Percentiles rank a stretch among this genome's conserved stretches.
Conservation (phyloP, 1,140 invertebrate genomes). For the Gryon sp. region DNA sequence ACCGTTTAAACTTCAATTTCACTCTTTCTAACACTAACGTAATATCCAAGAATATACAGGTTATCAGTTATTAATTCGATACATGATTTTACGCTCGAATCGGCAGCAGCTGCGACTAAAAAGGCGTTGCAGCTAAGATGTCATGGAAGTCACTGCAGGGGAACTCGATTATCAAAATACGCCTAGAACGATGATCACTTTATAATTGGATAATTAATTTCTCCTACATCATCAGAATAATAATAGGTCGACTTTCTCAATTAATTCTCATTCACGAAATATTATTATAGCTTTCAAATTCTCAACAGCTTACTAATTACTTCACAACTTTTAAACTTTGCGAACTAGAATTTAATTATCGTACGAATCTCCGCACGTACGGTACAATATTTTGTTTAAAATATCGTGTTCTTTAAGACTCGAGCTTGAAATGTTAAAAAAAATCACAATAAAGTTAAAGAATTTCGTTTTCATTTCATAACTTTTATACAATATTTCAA, state of each 20-base stretch:
- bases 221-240: slow-evolving; percentile 50
- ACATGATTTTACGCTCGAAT: slow-evolving; percentile 64
- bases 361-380: background rate
- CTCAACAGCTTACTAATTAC: slow-evolving; percentile 45
- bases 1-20: slow-evolving; percentile 66
- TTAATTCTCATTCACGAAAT: slow-evolving; percentile 42
- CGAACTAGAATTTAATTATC: slow-evolving; percentile 38
- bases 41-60: slow-evolving; percentile 53
- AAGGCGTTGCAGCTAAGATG: slow-evolving; percentile 45
- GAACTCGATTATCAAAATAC: slow-evolving; percentile 55
- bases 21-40: slow-evolving; percentile 50
- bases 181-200: slow-evolving; percentile 47
- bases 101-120: slow-evolving; percentile 58
- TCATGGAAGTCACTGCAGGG: slow-evolving; percentile 32
- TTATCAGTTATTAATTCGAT: slow-evolving; percentile 68
- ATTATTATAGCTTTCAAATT: slow-evolving; percentile 38
- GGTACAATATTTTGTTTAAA: background rate
- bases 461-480: too few relatives aligned
- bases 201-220: slow-evolving; percentile 61
- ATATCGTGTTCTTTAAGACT: background rate
- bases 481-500: too few relatives aligned
- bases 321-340: slow-evolving; percentile 32
- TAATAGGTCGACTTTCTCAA: slow-evolving; percentile 46
- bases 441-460: too few relatives aligned
- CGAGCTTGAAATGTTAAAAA: too few relatives aligned